Evolutionary conservation across 2,797 vertebrate species (phyloP), one percentile per base, ranked within the genome.

Genomic region (Phataginus tricuspis): DNA sequence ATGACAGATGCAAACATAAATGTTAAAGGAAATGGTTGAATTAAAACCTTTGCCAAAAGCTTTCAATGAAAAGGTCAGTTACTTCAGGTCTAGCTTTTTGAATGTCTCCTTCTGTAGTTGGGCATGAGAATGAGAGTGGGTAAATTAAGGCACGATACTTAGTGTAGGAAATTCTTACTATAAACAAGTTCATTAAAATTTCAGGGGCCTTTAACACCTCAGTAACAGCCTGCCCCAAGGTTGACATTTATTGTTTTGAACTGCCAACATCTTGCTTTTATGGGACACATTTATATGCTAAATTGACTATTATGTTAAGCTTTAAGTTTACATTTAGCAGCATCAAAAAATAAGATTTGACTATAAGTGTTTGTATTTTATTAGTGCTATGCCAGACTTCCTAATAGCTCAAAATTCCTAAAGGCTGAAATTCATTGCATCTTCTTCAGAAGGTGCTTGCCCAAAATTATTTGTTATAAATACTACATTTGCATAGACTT

Each of bases 251-350:
- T 98, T 98, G 98, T 98, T 98, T 98, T 98, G 95, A 97, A 97
- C 94, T 98, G 98, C 97, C 97, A 98, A 98, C 98, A 98, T 98
- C 96, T 98, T 96, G 96, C 87, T 98, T 98, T 98, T 98, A 98
- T 98, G 97, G 97, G 96, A 96, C 91, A 98, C 98, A 98, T 99
- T 98, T 98, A 98, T 98, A 98, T 99, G 98, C 97, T 98, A 98
- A 99, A 98, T 98, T 98, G 98, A 96, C 98, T 98, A 98, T 98
- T 98, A 98, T 98, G 97, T 98, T 98, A 98, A 98, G 96, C 92
- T 98, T 86, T 96, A 96, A 98, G 97, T 97, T 98, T 96, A 97
- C 96, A 98, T 98, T 99, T 98, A 98, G 98, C 94, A 98, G 93
- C 96, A 98, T 98, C 97, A 98, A 98, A 98, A 98, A 98, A 98